Conservation (phyloP, 2,888 invertebrate genomes). For the Euclidia mi region DNA sequence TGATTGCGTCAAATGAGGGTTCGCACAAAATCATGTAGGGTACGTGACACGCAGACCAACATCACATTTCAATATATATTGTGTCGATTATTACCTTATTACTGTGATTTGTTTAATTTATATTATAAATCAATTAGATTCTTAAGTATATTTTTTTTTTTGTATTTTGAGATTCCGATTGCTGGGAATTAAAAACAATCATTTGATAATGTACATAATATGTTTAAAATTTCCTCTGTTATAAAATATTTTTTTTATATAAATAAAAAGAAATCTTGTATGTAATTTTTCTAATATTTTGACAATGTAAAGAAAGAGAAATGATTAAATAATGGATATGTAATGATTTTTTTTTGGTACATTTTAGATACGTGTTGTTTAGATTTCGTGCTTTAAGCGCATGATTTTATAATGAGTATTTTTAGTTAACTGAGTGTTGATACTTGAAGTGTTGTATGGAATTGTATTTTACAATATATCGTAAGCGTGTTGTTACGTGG, state of each 20-base stretch:
- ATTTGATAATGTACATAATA: constrained; percentile 60
- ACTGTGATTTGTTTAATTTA: constrained; percentile 87
- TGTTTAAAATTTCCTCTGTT: constrained; percentile 64
- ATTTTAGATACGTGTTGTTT: constrained; percentile 71
- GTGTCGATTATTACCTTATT: constrained; percentile 80
- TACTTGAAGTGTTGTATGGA: constrained; percentile 78
- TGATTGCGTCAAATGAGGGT: constrained; percentile 9
- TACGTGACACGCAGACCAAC: constrained; percentile 51
- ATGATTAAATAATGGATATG: constrained; percentile 44
- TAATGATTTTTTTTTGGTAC: constrained; percentile 62
- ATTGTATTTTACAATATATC: constrained; percentile 71
- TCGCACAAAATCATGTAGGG: constrained; percentile 44
- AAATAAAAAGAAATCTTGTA: constrained; percentile 58
- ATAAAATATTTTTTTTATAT: constrained; percentile 66
- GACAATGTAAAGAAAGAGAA: constrained; percentile 46
- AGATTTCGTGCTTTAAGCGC: constrained; percentile 86
- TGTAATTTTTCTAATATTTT: constrained; percentile 64
- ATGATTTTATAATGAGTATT: constrained; percentile 82
- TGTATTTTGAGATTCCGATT: constrained; percentile 74
- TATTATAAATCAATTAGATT: constrained; percentile 66
- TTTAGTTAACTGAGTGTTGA: constrained; percentile 76
- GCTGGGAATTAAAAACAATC: constrained; percentile 56
- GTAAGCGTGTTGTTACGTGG: constrained; percentile 60
- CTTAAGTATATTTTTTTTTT: constrained; percentile 68
- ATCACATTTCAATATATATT: constrained; percentile 72